Conservation (phyloP, 2,113 vertebrate genomes). For the Mustela lutreola region DNA sequence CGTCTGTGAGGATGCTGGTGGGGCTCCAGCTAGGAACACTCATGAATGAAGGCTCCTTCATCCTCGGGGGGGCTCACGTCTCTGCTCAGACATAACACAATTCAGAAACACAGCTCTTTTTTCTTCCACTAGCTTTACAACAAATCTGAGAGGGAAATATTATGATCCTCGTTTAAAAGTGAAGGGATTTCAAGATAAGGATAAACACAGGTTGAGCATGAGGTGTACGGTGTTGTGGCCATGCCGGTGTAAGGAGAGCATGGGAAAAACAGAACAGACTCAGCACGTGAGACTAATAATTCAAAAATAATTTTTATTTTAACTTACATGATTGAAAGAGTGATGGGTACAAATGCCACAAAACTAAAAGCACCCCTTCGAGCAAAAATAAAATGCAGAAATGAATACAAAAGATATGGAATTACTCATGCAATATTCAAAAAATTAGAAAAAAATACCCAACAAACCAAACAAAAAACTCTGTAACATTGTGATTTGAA, state of each 20-base stretch:
- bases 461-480: slow-evolving; percentile 11
- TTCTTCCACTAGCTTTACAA: background rate
- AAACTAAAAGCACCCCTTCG: slow-evolving; percentile 81
- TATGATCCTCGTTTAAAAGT: background rate
- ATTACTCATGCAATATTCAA: slow-evolving; percentile 82
- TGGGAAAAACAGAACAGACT: background rate
- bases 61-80: too few species aligned
- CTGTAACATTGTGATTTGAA: slow-evolving; percentile 69
- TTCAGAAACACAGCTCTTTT: background rate
- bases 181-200: slow-evolving; percentile 35
- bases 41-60: background rate
- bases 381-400: slow-evolving; percentile 75
- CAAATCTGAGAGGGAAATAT: background rate
- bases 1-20: background rate
- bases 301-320: slow-evolving; percentile 99
- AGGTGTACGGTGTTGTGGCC: background rate
- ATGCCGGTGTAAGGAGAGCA: background rate
- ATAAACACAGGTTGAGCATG: background rate
- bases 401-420: slow-evolving; percentile 82
- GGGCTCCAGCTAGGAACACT: too few species aligned
- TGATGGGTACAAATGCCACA: slow-evolving; percentile 87
- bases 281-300: slow-evolving; percentile 86
- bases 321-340: slow-evolving; percentile 90
- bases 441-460: slow-evolving; percentile 71
- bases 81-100: background rate